Percentiles rank a stretch among this genome's conserved stretches.
Conservation (phyloP, 2,888 invertebrate species). For the Lapara coniferarum region DNA sequence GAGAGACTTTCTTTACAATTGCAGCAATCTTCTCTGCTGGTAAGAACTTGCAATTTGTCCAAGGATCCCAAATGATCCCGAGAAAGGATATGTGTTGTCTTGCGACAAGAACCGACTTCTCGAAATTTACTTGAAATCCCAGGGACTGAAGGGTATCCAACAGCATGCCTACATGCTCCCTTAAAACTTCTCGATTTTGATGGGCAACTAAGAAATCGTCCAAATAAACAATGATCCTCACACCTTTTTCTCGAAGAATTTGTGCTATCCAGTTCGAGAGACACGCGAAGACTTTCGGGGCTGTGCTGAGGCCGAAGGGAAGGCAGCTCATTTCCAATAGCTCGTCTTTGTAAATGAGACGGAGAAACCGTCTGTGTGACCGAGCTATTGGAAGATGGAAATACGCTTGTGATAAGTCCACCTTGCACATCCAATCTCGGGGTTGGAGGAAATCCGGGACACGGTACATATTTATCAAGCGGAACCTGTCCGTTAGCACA, state of each 20-base stretch:
- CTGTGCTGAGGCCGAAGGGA: too few species aligned
- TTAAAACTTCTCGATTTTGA: slow-evolving; percentile 19
- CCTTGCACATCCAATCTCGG: slow-evolving; percentile 39
- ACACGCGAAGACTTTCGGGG: too few species aligned
- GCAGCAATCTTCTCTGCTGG: too few species aligned
- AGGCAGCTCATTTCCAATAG: too few species aligned
- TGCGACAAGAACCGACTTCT: slow-evolving; percentile 32
- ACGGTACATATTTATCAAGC: slow-evolving; percentile 37
- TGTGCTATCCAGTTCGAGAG: too few species aligned
- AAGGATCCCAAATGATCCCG: slow-evolving; percentile 36
- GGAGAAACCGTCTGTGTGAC: too few species aligned
- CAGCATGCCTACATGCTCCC: slow-evolving; percentile 27
- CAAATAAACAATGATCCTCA: too few species aligned
- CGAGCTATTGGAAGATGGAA: slow-evolving; percentile 38
- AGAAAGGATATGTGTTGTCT: slow-evolving; percentile 32
- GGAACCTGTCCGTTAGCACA: slow-evolving; percentile 34
- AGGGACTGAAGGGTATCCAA: slow-evolving; percentile 27
- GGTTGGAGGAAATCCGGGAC: slow-evolving; percentile 42
- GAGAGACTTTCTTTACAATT: too few species aligned
- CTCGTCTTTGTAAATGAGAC: too few species aligned
- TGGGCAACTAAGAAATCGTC: too few species aligned
- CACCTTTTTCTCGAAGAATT: too few species aligned
- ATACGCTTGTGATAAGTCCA: slow-evolving; percentile 40
- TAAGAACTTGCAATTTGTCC: slow-evolving; percentile 16
- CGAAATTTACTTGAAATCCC: slow-evolving; percentile 33